Base-by-base conservation (phyloP, 2,888 invertebrate genomes). In the Anagyrus pseudococci region DNA sequence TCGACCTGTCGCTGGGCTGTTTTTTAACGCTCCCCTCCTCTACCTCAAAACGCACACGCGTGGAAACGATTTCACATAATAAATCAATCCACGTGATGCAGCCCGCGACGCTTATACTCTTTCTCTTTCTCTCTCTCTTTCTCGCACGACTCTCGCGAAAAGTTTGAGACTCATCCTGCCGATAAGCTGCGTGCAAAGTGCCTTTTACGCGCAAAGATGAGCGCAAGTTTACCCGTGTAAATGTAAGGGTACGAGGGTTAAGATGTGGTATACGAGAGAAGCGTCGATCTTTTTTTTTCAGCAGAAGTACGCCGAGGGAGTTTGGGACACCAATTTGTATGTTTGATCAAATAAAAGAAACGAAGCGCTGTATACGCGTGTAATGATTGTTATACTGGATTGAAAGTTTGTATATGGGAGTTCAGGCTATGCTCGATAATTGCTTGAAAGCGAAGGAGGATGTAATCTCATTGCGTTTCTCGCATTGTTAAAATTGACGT, bases 41-140 rank as follows among this genome's bases (percentile, higher is more conserved):
- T 17, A 37, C 37, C 40, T 37, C 46, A 33, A 23, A 40, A 37
- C 15, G 15, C 33, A 8, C 8, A 15, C 8, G 33, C 72, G 73
- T 70, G 70, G 76, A 76, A 76, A 76, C 73, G 74, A 76, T 76
- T 76, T 75, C 72, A 71, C 73, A 69, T 71, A 73, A 74, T 76
- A 76, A 75, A 76, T 76, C 75, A 76, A 73, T 74, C 72, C 70
- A 4, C 25, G 61, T 2, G 4, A n/a, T n/a, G n/a, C 57, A 68
- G 2, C 33, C 15, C 33, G 33, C 8, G 33, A 10, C 13, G 33
- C 13, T 37, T n/a, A n/a, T n/a, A n/a, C n/a, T n/a, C 8, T 15
- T 37, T 37, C 33, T 37, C 33, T 37, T 37, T 37, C 8, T 37
- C n/a, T n/a, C n/a, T n/a, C n/a, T n/a, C n/a, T n/a, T n/a, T n/a